Base-by-base conservation (phyloP, 2,797 vertebrate genomes). In the Diplodus puntazzo region DNA sequence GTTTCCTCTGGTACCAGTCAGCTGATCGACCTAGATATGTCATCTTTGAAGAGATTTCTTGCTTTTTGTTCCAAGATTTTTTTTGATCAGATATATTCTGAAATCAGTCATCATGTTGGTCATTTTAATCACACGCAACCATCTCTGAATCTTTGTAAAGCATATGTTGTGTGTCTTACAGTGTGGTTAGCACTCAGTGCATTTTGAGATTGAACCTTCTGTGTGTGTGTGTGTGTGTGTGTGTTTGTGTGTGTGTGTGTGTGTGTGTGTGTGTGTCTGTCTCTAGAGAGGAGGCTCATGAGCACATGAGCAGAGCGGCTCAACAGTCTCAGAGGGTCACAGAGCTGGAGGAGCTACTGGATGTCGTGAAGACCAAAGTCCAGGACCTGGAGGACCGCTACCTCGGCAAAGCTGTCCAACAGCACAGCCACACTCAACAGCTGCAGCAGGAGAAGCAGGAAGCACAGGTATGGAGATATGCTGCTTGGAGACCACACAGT, bases 301-400 rank as follows among this genome's bases (percentile, higher is more conserved):
- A 94, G 87, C 95, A 97, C 64, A 89, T 92, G 85, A 73, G 77
- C 50, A 87, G 80, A 54, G 93, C 96, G 1, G 87, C 92, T 73
- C 87, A 77, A 12, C 95, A 97, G 79, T 94, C 96, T 50, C 92
- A 95, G 53, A 92, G 94, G 71, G 95, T 92, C 59, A 86, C 94
- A 0, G 96, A 97, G 69, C 92, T 98, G 83, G 95, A 98, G 89
- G 87, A 85, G 0, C 85, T 97, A 57, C 83, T 97, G 85, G 95
- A 96, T 16, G 85, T 62, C 14, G 95, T 98, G 50, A 97, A 95
- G 89, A 88, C 85, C 82, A 96, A 95, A 93, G 95, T 97, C 83
- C 93, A 96, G 86, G 95, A 96, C 69, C 90, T 98, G 81, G 97
- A 99, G 91, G 96, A 97, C 74, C 92, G 96, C 39, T 96, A 90